Evolutionary conservation across 2,797 vertebrate species (phyloP), one percentile per base, ranked within the genome.

Genomic region (Pteropus rufus): DNA sequence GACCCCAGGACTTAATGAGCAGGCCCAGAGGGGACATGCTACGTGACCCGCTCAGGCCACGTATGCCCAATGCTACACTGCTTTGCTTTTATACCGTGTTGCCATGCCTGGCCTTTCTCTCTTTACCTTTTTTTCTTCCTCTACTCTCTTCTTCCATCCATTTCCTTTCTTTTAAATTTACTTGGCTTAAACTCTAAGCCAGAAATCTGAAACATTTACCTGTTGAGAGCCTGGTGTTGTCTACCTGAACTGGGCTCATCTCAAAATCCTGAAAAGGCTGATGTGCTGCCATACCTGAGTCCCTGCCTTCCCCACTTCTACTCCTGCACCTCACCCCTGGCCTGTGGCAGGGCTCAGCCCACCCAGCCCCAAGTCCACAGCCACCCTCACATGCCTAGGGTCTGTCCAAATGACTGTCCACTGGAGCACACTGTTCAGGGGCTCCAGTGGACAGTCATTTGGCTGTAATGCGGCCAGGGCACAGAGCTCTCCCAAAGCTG

Each of bases 131-230:
- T 41, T 80, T 70, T 36, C 49, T 60, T 95, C 39, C 36, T 64
- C 39, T 60, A 24, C 52, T 16, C 3, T 95, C 36, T 60, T 90
- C 80, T 93, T 31, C 60, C 41, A 90, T 41, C 39, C 1, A 16
- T 77, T 93, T 87, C n/a, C 70, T 89, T 89, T 46, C 52, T 36
- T 83, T 85, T 80, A 94, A 96, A 73, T 82, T 1, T 81, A 52
- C 12, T 1, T 44, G 15, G 29, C 16, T 91, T 91, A 64, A 93
- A 41, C 34, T 65, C 65, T 83, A 83, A 76, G 26, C 58, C 62
- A 54, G 36, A 93, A 85, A 80, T 34, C 18, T 9, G 44, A 91
- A 90, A 77, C 36, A 36, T 39, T 49, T 60, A 39, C 67, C 80
- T 89, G 46, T 56, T 81, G 41, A 89, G 75, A 91, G 18, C 67